Percentiles rank a stretch among this genome's conserved stretches.
These are phyloP conservation scores for Callinectes sapidus DNA, from an alignment of 2,888 invertebrate species.

Conservation along the genomic window DNA sequence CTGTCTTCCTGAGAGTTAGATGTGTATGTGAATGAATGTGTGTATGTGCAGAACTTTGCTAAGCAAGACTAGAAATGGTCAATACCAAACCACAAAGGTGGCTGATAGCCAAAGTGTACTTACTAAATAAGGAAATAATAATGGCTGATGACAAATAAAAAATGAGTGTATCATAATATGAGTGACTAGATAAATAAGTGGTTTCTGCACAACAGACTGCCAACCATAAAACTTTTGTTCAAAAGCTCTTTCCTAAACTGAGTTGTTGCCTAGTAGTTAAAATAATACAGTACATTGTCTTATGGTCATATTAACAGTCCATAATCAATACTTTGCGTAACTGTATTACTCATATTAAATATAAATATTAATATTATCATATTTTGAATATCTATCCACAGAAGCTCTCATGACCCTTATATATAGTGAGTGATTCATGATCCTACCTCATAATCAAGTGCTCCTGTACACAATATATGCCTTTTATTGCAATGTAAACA, in stretches of 20 bases:
- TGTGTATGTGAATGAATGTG: too few relatives aligned
- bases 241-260: not conserved
- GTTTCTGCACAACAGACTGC: not conserved
- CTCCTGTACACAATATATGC: conserved; percentile 25
- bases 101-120: not conserved
- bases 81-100: not conserved
- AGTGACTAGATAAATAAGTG: not conserved
- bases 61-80: not conserved
- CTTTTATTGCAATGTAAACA: not conserved
- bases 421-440: not conserved
- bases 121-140: not conserved
- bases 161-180: not conserved
- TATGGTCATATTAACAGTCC: not conserved
- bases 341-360: not conserved
- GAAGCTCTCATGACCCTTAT: not conserved
- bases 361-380: too few relatives aligned
- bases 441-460: not conserved
- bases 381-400: not conserved
- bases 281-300: not conserved
- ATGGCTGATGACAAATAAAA: not conserved
- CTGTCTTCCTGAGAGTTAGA: not conserved
- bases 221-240: not conserved
- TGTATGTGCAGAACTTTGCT: not conserved
- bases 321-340: not conserved
- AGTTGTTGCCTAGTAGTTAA: not conserved